Evolutionary conservation across 2,888 invertebrate species (phyloP).

Genomic region (Spialia ferax): DNA sequence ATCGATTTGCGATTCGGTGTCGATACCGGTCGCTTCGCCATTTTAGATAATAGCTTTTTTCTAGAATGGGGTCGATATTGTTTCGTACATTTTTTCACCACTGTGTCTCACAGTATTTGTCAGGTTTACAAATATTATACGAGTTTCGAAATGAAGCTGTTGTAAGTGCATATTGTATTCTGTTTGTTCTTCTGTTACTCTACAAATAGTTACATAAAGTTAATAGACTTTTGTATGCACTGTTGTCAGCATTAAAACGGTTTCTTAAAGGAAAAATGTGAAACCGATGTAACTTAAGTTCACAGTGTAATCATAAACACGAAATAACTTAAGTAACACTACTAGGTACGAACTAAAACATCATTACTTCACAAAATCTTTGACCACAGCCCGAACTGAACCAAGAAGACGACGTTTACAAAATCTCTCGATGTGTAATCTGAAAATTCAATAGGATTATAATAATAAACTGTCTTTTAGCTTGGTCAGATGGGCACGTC

Average conservation of each 20-base stretch:
- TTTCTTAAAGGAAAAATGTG: neutral
- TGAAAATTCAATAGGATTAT: too few species aligned
- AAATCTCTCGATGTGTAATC: too few species aligned
- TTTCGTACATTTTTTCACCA: neutral
- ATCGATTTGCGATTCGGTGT: constrained; percentile 12
- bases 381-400: too few species aligned
- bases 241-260: neutral
- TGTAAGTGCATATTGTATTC: constrained; percentile 1
- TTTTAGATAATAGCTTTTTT: constrained; percentile 7
- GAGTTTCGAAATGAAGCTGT: neutral
- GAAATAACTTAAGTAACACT: too few species aligned
- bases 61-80: neutral
- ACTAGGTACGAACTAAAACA: too few species aligned
- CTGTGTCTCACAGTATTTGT: neutral
- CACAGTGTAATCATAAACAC: neutral
- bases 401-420: too few species aligned
- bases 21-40: neutral
- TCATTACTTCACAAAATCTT: too few species aligned
- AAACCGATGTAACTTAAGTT: neutral
- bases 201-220: neutral
- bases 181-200: neutral
- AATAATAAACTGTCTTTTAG: too few species aligned
- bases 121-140: neutral
- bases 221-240: neutral
- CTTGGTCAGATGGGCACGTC: too few species aligned